Percentiles rank a stretch among this genome's conserved stretches.
These are phyloP conservation scores for Callospermophilus lateralis DNA, from an alignment of 2,113 vertebrate species.

Conservation along the genomic window DNA sequence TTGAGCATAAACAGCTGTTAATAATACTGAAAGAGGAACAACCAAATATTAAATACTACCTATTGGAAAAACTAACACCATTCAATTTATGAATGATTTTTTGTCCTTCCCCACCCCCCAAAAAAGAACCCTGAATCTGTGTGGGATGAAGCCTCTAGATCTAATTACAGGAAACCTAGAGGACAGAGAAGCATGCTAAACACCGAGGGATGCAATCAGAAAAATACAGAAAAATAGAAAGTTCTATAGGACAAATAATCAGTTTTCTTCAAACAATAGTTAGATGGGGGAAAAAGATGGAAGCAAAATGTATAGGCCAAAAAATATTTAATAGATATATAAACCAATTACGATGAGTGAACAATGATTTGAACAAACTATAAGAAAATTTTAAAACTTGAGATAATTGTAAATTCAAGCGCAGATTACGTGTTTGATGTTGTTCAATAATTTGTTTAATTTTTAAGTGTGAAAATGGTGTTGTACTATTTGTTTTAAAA, in stretches of 20 bases:
- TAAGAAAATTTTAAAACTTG: background rate
- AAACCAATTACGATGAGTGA: background rate
- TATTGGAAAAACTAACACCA: background rate
- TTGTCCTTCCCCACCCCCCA: background rate
- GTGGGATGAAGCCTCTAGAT: background rate
- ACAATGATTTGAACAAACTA: background rate
- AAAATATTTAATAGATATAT: background rate
- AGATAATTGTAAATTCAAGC: background rate
- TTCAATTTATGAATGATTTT: background rate
- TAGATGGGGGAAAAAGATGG: background rate
- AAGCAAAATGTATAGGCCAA: background rate
- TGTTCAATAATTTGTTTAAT: constrained; percentile 14
- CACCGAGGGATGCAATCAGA: background rate
- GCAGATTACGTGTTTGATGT: background rate
- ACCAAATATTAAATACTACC: background rate
- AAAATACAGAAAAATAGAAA: background rate
- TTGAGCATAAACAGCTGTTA: background rate
- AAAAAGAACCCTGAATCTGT: background rate
- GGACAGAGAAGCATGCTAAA: background rate
- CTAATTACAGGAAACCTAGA: constrained; percentile 38
- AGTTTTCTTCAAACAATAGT: constrained; percentile 29
- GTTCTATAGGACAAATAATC: background rate
- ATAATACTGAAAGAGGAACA: constrained; percentile 30
- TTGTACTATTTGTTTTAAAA: constrained; percentile 27
- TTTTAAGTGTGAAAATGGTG: background rate